Base-by-base conservation (phyloP, 2,888 invertebrate genomes). In the Drosophila cognata region DNA sequence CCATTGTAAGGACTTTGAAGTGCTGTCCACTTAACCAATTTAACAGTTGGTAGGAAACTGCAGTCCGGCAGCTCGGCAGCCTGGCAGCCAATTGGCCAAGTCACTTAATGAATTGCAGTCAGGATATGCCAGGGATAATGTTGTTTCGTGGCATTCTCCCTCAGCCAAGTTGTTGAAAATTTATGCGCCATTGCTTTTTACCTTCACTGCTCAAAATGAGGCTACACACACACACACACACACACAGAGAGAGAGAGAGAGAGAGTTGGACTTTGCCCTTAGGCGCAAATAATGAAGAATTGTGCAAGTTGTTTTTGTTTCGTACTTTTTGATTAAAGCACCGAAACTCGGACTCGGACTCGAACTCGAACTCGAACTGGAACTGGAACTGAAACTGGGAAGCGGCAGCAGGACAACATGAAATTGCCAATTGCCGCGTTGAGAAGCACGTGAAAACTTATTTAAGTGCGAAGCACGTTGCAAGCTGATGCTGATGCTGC, bases 401-500 rank as follows among this genome's bases (percentile, higher is more conserved):
- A 51, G 61, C 53, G 61, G 75, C 57, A 61, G 55, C 50, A 66
- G 78, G 66, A 58, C 36, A 59, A 52, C 33, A 53, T 29, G 57
- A 51, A 58, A 68, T 56, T 56, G 85, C 59, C 61, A 71, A 82
- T 74, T 81, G 78, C 77, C 71, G 62, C 56, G 56, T 31, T 57
- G 71, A 76, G 69, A 72, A 64, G 73, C 72, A 84, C 72, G 82
- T 82, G 72, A 78, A 82, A 87, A 87, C 88, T 87, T 89, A 87
- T 90, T 87, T 87, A 90, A 90, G 87, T 87, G 91, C 91, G 73
- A 87, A 61, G 91, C 91, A 87, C 89, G 87, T 87, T 90, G 91
- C 84, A 88, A 69, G 78, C 51, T 64, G 85, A 79, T 78, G 83
- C 71, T 76, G 75, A 71, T 73, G 68, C 21, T 31, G 21, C 21